Percentiles rank a stretch among this genome's conserved stretches.
Evolutionary conservation across 2,113 vertebrate genomes (phyloP).

Genomic region (Calidris pygmaea): DNA sequence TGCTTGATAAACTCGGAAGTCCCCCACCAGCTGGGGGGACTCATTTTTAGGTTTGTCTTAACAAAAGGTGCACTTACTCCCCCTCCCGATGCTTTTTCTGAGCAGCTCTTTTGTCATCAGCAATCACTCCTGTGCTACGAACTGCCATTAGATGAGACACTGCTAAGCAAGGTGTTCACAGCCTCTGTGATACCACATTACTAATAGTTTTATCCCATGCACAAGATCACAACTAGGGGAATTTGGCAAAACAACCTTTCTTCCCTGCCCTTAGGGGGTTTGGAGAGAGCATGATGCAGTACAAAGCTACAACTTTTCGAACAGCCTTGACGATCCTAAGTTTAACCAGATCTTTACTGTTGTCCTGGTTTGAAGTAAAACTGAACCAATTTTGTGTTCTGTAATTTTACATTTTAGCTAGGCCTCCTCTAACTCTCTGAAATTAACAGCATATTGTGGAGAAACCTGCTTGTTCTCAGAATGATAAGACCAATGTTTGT

Average conservation of each 20-base stretch:
- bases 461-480: too few relatives aligned
- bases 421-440: too few relatives aligned
- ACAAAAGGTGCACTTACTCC: not conserved
- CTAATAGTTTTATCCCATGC: not conserved
- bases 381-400: too few relatives aligned
- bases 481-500: too few relatives aligned
- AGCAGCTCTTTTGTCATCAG: not conserved
- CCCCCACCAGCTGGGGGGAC: not conserved
- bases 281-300: not conserved
- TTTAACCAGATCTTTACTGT: not conserved
- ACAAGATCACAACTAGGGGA: not conserved
- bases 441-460: too few relatives aligned
- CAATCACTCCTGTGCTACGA: not conserved
- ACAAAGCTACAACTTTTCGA: not conserved
- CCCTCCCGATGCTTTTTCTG: not conserved
- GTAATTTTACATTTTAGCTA: too few relatives aligned
- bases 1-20: not conserved
- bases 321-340: fast-evolving
- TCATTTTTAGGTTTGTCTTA: not conserved
- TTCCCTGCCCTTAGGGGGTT: fast-evolving
- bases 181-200: too few relatives aligned
- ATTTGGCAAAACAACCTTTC: not conserved
- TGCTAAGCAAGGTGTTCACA: not conserved
- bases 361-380: too few relatives aligned
- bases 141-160: fast-evolving